Base-by-base conservation (phyloP, 2,113 vertebrate species). In the Hiodon alosoides region DNA sequence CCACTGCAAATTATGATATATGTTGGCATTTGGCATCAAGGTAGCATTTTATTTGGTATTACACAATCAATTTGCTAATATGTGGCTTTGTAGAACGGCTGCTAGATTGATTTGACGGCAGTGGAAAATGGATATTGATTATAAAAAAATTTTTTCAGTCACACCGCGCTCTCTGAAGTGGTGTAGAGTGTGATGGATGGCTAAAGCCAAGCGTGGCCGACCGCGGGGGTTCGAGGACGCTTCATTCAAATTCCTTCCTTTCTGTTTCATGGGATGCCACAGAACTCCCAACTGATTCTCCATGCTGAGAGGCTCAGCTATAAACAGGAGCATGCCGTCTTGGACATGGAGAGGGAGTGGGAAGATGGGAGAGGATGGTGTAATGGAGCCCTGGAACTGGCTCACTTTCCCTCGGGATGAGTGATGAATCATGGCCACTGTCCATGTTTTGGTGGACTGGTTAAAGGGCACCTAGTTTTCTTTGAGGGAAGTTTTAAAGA, bases 101-200 rank as follows among this genome's bases (percentile, higher is more conserved):
- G 64, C 66, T 72, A 80, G 72, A 89, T 84, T 84, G 85, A 87
- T 84, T 88, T 89, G 90, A 90, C 88, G 89, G 87, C 80, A 80
- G 55, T 13, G 79, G 89, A 84, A 89, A 91, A 91, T 90, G 85
- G 90, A 90, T 91, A 92, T 92, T 91, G 89, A 92, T 92, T 91
- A 84, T 83, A 84, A 86, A 87, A 87, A 83, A 89, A 80, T 81
- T 79, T 77, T 76, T 71, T 69, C 78, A 71, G 80, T 81, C 71
- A 73, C 65, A 52, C 79, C 55, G 31, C 77, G 79, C 81, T 73
- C 72, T 80, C 79, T 85, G 81, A 87, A 83, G 85, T 80, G 69
- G 78, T 76, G 73, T 79, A 83, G 85, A 86, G 77, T 74, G 67
- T 87, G 85, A 90, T 86, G 79, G 83, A 89, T 89, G 82, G 76